Percentiles rank a stretch among this genome's conserved stretches.
Evolutionary conservation across 2,888 invertebrate genomes (phyloP).

Genomic region (Andrena marginata): DNA sequence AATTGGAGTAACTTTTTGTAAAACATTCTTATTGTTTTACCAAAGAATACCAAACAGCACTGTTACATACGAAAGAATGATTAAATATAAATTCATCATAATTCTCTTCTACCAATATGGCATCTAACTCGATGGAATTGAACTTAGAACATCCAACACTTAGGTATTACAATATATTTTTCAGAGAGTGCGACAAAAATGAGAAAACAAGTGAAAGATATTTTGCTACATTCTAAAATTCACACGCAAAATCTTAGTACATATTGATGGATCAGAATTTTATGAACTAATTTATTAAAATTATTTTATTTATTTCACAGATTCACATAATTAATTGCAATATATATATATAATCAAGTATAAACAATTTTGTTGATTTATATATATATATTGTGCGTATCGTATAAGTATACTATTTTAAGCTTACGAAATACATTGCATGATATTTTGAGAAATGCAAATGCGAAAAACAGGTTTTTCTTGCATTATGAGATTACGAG

Average conservation of each 20-base stretch:
- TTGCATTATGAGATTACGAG: slow-evolving; percentile 25
- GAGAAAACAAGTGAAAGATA: slow-evolving; percentile 50
- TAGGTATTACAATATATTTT: slow-evolving; percentile 60
- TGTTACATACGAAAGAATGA: slow-evolving; percentile 40
- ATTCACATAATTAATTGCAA: slow-evolving; percentile 44
- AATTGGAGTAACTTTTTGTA: slow-evolving; percentile 55
- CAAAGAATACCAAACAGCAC: slow-evolving; percentile 59
- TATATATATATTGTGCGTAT: slow-evolving; percentile 43
- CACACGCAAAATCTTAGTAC: slow-evolving; percentile 47
- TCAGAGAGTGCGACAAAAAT: slow-evolving; percentile 51
- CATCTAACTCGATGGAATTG: slow-evolving; percentile 64
- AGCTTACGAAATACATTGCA: slow-evolving; percentile 45
- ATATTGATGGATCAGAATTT: slow-evolving; percentile 59
- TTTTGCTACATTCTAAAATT: slow-evolving; percentile 63
- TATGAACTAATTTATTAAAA: slow-evolving; percentile 52
- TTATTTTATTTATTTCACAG: slow-evolving; percentile 54
- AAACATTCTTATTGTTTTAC: slow-evolving; percentile 60
- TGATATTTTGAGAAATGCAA: slow-evolving; percentile 43
- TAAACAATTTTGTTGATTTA: slow-evolving; percentile 38
- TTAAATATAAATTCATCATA: slow-evolving; percentile 50
- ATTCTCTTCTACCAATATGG: slow-evolving; percentile 58
- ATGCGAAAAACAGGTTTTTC: slow-evolving; percentile 35
- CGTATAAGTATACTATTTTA: slow-evolving; percentile 52
- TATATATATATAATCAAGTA: slow-evolving; percentile 33
- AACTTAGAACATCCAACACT: slow-evolving; percentile 55